phyloP scores from a whole-genome alignment of 2,113 vertebrate genomes.

The Percina caprodes region DNA sequence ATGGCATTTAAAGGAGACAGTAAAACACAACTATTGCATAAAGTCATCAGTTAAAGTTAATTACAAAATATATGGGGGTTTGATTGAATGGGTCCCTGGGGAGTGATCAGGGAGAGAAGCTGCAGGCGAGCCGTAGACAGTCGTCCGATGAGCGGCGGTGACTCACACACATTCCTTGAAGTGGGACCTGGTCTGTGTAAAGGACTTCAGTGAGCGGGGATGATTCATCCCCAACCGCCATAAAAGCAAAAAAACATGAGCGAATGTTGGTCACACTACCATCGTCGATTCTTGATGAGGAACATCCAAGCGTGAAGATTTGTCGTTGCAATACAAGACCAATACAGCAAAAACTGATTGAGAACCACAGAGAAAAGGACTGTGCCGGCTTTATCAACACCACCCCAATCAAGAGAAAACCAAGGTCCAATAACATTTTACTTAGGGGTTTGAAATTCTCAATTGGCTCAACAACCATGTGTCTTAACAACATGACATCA shows the following conservation, averaged over 20 bases:
- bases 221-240: slow-evolving; percentile 69
- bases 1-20: slow-evolving; percentile 81
- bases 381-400: slow-evolving; percentile 10
- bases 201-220: slow-evolving; percentile 63
- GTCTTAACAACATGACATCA: too few relatives aligned
- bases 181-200: slow-evolving; percentile 83
- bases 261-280: slow-evolving; percentile 48
- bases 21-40: slow-evolving; percentile 79
- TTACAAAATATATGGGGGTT: slow-evolving; percentile 81
- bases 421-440: background rate
- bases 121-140: slow-evolving; percentile 70
- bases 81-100: slow-evolving; percentile 79
- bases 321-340: slow-evolving; percentile 20
- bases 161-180: slow-evolving; percentile 78
- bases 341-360: background rate
- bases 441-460: background rate
- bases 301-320: slow-evolving; percentile 25
- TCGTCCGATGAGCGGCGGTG: slow-evolving; percentile 70
- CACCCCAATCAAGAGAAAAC: background rate
- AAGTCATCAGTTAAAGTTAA: slow-evolving; percentile 82
- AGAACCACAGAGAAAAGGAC: slow-evolving; percentile 9
- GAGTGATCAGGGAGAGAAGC: slow-evolving; percentile 78
- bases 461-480: too few relatives aligned
- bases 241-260: slow-evolving; percentile 62
- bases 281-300: slow-evolving; percentile 34